These are phyloP conservation scores for Elephantulus edwardii DNA, from an alignment of 2,113 vertebrate genomes.

Conservation along the genomic window DNA sequence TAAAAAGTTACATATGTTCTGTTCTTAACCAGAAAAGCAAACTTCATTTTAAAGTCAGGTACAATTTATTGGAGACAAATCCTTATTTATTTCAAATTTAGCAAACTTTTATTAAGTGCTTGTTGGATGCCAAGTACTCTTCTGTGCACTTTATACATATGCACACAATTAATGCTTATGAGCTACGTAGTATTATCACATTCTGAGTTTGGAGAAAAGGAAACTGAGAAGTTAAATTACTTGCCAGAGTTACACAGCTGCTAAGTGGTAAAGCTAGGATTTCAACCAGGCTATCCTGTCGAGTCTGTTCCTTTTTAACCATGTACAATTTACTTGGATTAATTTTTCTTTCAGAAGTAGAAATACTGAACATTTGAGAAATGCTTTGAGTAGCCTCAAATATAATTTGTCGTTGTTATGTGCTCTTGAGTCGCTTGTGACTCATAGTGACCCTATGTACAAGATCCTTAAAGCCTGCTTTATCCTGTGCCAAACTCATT, in stretches of 20 bases:
- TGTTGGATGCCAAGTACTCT: neutral
- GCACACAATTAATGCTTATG: neutral
- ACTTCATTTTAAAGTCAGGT: neutral
- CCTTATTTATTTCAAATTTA: slow-evolving; percentile 31
- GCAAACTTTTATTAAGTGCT: neutral
- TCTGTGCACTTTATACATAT: neutral
- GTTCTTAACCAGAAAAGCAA: neutral
- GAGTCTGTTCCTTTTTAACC: neutral
- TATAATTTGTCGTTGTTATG: slow-evolving; percentile 7
- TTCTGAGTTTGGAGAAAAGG: neutral
- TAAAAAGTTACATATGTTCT: neutral
- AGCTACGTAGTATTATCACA: neutral
- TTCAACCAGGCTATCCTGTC: neutral
- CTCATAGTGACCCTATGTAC: too few species aligned
- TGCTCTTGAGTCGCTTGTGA: too few species aligned
- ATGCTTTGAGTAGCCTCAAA: slow-evolving; percentile 11
- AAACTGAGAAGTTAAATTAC: neutral
- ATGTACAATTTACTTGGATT: neutral
- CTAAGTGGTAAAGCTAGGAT: neutral
- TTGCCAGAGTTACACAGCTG: neutral
- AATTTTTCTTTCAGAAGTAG: slow-evolving; percentile 18
- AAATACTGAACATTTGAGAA: slow-evolving; percentile 12
- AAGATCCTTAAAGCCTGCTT: too few species aligned
- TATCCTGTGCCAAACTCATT: too few species aligned
- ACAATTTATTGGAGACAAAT: slow-evolving; percentile 1